Evolutionary conservation across 2,113 vertebrate species (phyloP).

Genomic region (Dryoscopus gambensis): DNA sequence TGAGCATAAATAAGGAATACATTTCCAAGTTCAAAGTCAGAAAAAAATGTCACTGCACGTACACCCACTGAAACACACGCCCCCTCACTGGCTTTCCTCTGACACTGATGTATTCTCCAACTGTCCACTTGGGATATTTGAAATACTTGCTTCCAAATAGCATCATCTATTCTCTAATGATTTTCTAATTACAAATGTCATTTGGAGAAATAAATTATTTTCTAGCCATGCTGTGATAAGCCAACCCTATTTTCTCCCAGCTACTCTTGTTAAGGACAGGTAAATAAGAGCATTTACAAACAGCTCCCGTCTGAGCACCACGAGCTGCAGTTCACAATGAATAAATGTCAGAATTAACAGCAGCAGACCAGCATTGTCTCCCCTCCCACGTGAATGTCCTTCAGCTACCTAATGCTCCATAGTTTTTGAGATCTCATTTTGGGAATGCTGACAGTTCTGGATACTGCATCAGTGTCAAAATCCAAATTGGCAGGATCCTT

Average conservation of each 20-base stretch:
- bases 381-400: not conserved
- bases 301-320: not conserved
- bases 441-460: not conserved
- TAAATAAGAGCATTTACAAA: not conserved
- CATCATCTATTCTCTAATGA: not conserved
- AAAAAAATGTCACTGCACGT: not conserved
- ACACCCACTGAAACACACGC: not conserved
- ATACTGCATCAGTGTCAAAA: not conserved
- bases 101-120: not conserved
- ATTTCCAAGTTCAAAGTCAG: not conserved
- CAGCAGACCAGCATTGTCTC: not conserved
- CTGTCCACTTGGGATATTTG: not conserved
- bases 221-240: not conserved
- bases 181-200: not conserved
- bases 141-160: not conserved
- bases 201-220: slow-evolving; percentile 1
- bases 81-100: not conserved
- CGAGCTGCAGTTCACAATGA: not conserved
- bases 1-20: not conserved
- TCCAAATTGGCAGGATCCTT: not conserved
- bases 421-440: slow-evolving; percentile 21
- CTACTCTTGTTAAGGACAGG: not conserved
- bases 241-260: not conserved
- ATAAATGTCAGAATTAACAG: not conserved
- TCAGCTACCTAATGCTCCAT: not conserved